Conservation (phyloP, 2,113 vertebrate genomes). For the Paracanthobrama guichenoti region DNA sequence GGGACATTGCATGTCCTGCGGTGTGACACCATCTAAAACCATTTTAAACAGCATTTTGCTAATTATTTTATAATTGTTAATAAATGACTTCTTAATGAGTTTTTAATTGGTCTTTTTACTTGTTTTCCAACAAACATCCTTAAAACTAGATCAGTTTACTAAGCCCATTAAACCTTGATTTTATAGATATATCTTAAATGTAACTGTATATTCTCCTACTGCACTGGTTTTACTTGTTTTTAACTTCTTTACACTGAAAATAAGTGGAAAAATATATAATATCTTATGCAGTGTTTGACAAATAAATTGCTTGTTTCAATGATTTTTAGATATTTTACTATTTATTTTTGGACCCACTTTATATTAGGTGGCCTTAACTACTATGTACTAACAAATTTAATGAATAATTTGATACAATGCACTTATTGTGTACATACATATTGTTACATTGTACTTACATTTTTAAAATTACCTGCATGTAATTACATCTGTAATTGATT, state of each 20-base stretch:
- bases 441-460: no score
- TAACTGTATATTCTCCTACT: background rate
- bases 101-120: background rate
- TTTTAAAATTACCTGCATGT: no score
- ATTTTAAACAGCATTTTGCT: conserved; percentile 7
- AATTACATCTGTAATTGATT: no score
- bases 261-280: background rate
- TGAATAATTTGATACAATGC: no score
- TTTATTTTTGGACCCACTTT: no score
- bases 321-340: background rate
- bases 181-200: background rate
- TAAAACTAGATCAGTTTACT: background rate
- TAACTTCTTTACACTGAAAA: background rate
- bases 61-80: conserved; percentile 17
- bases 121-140: background rate
- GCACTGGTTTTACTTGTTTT: background rate
- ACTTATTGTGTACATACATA: no score
- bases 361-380: no score
- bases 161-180: background rate
- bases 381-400: no score
- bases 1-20: background rate
- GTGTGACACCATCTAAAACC: background rate
- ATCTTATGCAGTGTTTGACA: background rate
- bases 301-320: background rate
- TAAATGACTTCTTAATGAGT: background rate